Percentiles rank a stretch among this genome's conserved stretches.
These are phyloP conservation scores for Leptodirus hochenwartii DNA, from an alignment of 2,888 invertebrate species.

Conservation along the genomic window DNA sequence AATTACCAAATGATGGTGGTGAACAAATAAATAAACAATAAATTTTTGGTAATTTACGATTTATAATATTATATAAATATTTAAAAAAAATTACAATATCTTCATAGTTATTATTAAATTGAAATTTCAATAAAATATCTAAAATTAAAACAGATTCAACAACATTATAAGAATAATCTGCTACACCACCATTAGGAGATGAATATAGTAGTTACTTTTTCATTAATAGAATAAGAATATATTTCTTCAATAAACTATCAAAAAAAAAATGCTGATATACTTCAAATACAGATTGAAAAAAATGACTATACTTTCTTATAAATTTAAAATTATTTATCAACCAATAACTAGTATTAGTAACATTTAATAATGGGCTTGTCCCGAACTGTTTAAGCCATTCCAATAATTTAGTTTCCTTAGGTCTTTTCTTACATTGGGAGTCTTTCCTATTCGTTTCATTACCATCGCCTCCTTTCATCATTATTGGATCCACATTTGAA, in stretches of 20 bases:
- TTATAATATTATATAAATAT: not conserved
- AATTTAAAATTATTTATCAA: not conserved
- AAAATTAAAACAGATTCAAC: not conserved
- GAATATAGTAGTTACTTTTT: too few relatives aligned
- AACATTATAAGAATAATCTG: not conserved
- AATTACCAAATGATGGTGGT: conserved; percentile 4
- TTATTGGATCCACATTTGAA: not conserved
- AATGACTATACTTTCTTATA: not conserved
- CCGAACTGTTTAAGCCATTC: not conserved
- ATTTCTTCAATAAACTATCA: not conserved
- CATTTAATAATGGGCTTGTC: too few relatives aligned
- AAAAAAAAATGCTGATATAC: too few relatives aligned
- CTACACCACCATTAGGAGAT: conserved; percentile 2
- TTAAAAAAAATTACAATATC: conserved; percentile 1
- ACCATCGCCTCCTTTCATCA: not conserved
- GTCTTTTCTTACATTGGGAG: conserved; percentile 2
- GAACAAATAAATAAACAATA: conserved; percentile 4
- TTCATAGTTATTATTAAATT: conserved; percentile 5
- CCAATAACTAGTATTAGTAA: not conserved
- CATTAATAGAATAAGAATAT: not conserved
- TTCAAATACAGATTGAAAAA: too few relatives aligned
- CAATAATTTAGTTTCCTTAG: conserved; percentile 3
- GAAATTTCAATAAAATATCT: conserved; percentile 1
- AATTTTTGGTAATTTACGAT: too few relatives aligned
- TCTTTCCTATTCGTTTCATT: not conserved